These are phyloP conservation scores for Microtus richardsoni DNA, from an alignment of 2,113 vertebrate genomes.

Conservation along the genomic window DNA sequence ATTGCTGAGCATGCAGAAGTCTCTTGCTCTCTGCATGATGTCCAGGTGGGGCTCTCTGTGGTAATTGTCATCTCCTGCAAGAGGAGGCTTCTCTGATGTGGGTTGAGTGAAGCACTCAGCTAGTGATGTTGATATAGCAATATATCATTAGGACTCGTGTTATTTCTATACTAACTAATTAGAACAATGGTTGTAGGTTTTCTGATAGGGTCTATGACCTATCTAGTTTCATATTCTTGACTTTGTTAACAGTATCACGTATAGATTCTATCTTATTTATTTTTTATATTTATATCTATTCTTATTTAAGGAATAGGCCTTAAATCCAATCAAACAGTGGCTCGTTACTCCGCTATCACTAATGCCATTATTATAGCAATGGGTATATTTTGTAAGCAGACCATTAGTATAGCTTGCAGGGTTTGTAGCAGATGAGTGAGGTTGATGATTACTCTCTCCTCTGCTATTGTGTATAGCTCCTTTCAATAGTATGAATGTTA, in stretches of 20 bases:
- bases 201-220: not conserved
- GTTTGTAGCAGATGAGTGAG: not conserved
- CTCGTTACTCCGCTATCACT: not conserved
- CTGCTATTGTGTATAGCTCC: not conserved
- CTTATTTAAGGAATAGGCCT: not conserved
- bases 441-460: not conserved
- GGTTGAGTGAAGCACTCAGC: too few relatives aligned
- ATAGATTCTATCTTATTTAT: not conserved
- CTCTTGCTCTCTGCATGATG: not conserved
- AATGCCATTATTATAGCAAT: not conserved
- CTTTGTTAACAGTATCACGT: not conserved
- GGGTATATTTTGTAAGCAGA: not conserved
- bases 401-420: not conserved
- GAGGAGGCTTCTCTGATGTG: not conserved
- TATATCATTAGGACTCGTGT: not conserved
- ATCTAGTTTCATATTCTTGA: not conserved
- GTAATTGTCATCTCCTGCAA: not conserved
- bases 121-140: not conserved
- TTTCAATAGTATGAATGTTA: not conserved
- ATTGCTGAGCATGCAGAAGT: not conserved
- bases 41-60: not conserved
- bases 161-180: not conserved
- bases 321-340: not conserved
- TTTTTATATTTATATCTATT: too few relatives aligned
- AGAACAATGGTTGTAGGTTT: not conserved